These are phyloP conservation scores for Melanostigma gelatinosum DNA, from an alignment of 2,113 vertebrate genomes.

Conservation along the genomic window DNA sequence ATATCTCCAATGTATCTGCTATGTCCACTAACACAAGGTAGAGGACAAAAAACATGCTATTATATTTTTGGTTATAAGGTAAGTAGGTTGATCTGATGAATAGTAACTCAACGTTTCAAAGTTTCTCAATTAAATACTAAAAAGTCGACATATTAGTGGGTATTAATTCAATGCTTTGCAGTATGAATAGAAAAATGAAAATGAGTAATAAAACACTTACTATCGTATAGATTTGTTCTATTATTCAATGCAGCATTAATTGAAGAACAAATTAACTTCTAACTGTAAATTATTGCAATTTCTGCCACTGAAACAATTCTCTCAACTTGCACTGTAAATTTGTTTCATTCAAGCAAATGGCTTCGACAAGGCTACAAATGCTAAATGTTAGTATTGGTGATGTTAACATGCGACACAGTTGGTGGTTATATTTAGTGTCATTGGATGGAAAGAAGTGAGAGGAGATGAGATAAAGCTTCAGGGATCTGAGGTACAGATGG, in stretches of 20 bases:
- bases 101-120: too few species aligned
- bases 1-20: too few species aligned
- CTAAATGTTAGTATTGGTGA: not conserved
- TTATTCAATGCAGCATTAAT: not conserved
- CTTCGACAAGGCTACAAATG: conserved; percentile 5
- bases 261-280: not conserved
- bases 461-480: conserved; percentile 56
- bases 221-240: not conserved
- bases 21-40: too few species aligned
- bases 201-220: not conserved
- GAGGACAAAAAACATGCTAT: too few species aligned
- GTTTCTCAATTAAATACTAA: conserved; percentile 10
- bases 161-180: not conserved
- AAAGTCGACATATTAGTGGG: conserved; percentile 1
- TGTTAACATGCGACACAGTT: conserved; percentile 36
- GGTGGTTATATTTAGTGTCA: conserved; percentile 48
- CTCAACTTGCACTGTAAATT: not conserved
- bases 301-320: not conserved
- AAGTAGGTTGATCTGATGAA: too few species aligned
- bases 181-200: not conserved
- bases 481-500: conserved; percentile 78
- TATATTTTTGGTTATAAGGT: too few species aligned
- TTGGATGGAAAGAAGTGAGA: conserved; percentile 12
- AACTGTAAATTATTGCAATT: not conserved
- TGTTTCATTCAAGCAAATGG: not conserved